These are phyloP conservation scores for Gobio occitaniae DNA, from an alignment of 2,797 vertebrate species.

Conservation along the genomic window DNA sequence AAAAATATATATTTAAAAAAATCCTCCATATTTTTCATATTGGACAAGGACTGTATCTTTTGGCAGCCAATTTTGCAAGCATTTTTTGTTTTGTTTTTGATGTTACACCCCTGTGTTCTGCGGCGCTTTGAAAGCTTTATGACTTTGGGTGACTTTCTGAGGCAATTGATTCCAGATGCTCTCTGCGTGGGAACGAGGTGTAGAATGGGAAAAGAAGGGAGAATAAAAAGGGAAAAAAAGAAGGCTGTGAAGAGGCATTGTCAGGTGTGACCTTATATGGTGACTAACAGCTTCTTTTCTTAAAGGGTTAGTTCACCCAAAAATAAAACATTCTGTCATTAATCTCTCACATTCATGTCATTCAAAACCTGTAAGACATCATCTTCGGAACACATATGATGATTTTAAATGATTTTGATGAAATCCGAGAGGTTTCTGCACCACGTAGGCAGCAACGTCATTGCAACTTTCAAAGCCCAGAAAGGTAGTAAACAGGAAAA, in stretches of 20 bases:
- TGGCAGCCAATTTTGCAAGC: slow-evolving; percentile 76
- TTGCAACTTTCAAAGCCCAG: too few relatives aligned
- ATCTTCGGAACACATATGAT: too few relatives aligned
- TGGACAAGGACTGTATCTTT: slow-evolving; percentile 77
- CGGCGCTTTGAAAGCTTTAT: slow-evolving; percentile 82
- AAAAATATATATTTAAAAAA: neutral
- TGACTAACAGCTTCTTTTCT: slow-evolving; percentile 67
- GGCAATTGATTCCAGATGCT: slow-evolving; percentile 84
- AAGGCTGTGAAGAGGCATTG: slow-evolving; percentile 69
- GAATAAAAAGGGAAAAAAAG: slow-evolving; percentile 58
- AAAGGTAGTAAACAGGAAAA: too few relatives aligned
- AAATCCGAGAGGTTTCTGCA: too few relatives aligned
- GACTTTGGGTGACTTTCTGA: slow-evolving; percentile 79
- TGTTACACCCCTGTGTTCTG: slow-evolving; percentile 77
- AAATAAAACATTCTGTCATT: too few relatives aligned
- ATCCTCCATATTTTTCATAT: neutral
- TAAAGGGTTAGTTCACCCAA: too few relatives aligned
- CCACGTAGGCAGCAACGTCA: too few relatives aligned
- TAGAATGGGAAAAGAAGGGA: slow-evolving; percentile 30
- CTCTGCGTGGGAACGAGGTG: slow-evolving; percentile 73
- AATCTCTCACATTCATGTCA: too few relatives aligned
- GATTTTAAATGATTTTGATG: too few relatives aligned
- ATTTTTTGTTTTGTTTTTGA: slow-evolving; percentile 70
- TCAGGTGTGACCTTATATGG: slow-evolving; percentile 80
- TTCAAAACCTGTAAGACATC: too few relatives aligned